A percentile compares a stretch with the other conserved stretches of the same genome.
phyloP scores from a whole-genome alignment of 1,140 invertebrate species.

The Conus ventricosus region DNA sequence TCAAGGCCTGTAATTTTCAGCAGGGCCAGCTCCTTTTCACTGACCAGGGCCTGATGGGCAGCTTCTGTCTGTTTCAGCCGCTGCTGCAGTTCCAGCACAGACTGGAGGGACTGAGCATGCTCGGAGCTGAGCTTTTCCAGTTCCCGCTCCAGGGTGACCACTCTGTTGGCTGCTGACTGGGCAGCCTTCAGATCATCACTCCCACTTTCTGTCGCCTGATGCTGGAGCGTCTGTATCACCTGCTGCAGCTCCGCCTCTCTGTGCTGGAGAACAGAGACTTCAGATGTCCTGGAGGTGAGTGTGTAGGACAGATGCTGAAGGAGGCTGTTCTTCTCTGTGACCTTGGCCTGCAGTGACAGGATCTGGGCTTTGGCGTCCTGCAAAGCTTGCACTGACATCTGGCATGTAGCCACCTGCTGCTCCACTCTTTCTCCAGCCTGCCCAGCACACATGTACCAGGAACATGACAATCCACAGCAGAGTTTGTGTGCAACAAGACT shows the following conservation, averaged over 20 bases:
- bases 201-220: background rate
- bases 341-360: slow-evolving; percentile 48
- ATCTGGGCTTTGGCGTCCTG: slow-evolving; percentile 61
- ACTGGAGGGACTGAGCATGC: background rate
- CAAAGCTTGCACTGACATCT: slow-evolving; percentile 52
- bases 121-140: slow-evolving; percentile 23
- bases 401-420: slow-evolving; percentile 54
- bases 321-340: slow-evolving; percentile 56
- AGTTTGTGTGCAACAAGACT: background rate
- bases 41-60: background rate
- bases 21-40: slow-evolving; percentile 10
- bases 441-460: slow-evolving; percentile 38
- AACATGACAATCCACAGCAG: background rate
- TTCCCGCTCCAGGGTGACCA: slow-evolving; percentile 24
- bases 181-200: background rate
- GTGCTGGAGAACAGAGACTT: slow-evolving; percentile 4
- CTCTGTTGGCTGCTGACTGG: slow-evolving; percentile 21
- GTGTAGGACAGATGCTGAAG: slow-evolving; percentile 53
- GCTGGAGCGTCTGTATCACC: background rate
- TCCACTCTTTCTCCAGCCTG: slow-evolving; percentile 61
- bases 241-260: slow-evolving; percentile 17
- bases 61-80: background rate
- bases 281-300: slow-evolving; percentile 27
- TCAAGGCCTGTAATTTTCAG: slow-evolving; percentile 17
- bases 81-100: slow-evolving; percentile 24